Conservation (phyloP, 2,113 vertebrate genomes). For the Tachuris rubrigastra region DNA sequence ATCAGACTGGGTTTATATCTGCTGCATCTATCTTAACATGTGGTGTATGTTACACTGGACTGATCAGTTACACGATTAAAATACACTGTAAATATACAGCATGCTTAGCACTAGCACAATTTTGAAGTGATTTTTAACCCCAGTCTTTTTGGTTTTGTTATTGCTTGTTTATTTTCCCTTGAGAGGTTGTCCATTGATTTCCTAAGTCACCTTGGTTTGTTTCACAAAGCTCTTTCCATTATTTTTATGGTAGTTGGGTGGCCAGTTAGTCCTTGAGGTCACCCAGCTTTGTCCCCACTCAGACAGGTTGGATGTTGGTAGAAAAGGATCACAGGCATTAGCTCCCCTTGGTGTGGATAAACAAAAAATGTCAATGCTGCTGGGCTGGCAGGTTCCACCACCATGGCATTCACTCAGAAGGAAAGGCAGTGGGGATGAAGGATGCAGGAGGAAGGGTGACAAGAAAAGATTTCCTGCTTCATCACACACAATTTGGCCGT, state of each 20-base stretch:
- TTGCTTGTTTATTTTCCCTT: not conserved
- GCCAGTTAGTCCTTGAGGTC: not conserved
- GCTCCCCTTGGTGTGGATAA: not conserved
- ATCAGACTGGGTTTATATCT: constrained; percentile 44
- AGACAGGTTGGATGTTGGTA: not conserved
- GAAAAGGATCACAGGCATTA: not conserved
- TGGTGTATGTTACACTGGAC: constrained; percentile 26
- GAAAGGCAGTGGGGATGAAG: not conserved
- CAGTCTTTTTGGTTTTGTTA: not conserved
- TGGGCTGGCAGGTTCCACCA: not conserved
- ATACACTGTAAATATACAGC: not conserved
- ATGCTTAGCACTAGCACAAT: not conserved
- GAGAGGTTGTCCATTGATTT: not conserved
- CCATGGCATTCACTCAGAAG: not conserved
- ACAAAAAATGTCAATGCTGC: not conserved
- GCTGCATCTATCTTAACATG: constrained; percentile 17
- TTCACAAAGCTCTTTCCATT: not conserved
- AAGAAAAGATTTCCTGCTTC: not conserved
- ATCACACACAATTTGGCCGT: not conserved
- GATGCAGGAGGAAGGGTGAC: not conserved
- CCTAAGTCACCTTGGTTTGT: not conserved
- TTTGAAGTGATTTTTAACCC: constrained; percentile 1
- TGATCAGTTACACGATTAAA: constrained; percentile 32
- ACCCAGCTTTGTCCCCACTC: not conserved
- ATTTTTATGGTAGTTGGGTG: not conserved